Evolutionary conservation across 2,797 vertebrate genomes (phyloP).

Genomic region (Girardinus metallicus): DNA sequence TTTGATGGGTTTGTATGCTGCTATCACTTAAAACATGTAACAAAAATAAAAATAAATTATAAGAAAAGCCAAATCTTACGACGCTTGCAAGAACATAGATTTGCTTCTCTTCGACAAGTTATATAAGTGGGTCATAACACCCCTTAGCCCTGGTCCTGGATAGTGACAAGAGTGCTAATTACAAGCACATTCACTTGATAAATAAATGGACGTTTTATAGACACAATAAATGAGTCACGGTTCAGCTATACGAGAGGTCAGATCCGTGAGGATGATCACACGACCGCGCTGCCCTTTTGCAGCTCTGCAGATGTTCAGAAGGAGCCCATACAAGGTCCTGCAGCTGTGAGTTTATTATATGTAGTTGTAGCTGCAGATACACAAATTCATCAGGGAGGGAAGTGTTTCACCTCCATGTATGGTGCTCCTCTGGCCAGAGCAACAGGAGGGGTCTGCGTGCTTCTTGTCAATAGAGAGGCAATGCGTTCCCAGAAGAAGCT

Average conservation of each 20-base stretch:
- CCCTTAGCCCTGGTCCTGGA: constrained; percentile 23
- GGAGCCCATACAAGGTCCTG: constrained; percentile 82
- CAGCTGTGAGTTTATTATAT: constrained; percentile 76
- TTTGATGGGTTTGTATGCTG: background rate
- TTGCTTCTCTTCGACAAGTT: constrained; percentile 31
- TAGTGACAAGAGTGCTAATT: constrained; percentile 41
- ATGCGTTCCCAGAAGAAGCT: constrained; percentile 50
- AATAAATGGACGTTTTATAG: constrained; percentile 56
- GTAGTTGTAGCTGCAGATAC: constrained; percentile 66
- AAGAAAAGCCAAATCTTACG: constrained; percentile 42
- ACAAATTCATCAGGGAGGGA: constrained; percentile 79
- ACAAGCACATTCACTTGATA: constrained; percentile 52
- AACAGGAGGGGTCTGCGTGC: constrained; percentile 56
- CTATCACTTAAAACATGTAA: background rate
- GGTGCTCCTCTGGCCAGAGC: constrained; percentile 69
- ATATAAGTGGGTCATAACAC: constrained; percentile 46
- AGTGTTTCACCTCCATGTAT: constrained; percentile 81
- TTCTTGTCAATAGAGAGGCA: constrained; percentile 71
- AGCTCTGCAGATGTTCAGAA: constrained; percentile 54
- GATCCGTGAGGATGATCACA: constrained; percentile 48
- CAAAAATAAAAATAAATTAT: background rate
- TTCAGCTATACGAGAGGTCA: constrained; percentile 51
- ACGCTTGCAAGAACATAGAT: constrained; percentile 1
- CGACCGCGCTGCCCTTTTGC: constrained; percentile 35
- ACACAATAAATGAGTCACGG: constrained; percentile 62